phyloP scores from a whole-genome alignment of 2,888 invertebrate genomes.

The Meandrusa payeni region DNA sequence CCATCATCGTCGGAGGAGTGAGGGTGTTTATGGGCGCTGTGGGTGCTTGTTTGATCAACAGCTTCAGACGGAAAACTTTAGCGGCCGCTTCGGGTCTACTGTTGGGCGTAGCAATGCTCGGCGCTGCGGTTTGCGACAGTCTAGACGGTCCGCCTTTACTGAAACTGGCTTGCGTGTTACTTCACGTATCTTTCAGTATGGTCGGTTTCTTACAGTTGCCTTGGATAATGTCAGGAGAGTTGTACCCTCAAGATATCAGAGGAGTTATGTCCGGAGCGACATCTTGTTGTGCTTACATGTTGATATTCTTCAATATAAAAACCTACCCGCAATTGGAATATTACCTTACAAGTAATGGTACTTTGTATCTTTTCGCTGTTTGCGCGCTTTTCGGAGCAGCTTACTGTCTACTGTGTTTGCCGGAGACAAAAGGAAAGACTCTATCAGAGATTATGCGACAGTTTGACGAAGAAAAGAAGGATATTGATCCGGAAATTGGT shows the following conservation, averaged over 20 bases:
- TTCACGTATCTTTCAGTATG: constrained; percentile 87
- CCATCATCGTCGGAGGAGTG: constrained; percentile 85
- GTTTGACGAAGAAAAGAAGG: constrained; percentile 74
- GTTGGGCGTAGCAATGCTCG: constrained; percentile 83
- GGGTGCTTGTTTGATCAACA: constrained; percentile 84
- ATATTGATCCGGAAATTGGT: constrained; percentile 57
- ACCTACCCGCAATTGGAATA: constrained; percentile 83
- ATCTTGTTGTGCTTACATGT: constrained; percentile 84
- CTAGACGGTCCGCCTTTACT: constrained; percentile 74
- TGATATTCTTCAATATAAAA: constrained; percentile 86
- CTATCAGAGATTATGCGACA: constrained; percentile 84
- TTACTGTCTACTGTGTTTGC: constrained; percentile 82
- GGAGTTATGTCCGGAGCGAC: constrained; percentile 86
- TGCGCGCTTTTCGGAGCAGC: constrained; percentile 82
- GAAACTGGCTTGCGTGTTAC: constrained; percentile 81
- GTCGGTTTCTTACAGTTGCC: constrained; percentile 87
- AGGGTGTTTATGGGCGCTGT: constrained; percentile 84
- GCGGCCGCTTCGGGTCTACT: constrained; percentile 84
- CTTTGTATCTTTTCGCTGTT: constrained; percentile 82
- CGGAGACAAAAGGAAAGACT: constrained; percentile 86
- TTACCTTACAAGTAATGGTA: constrained; percentile 81
- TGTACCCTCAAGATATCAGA: constrained; percentile 85
- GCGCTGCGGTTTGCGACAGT: constrained; percentile 81
- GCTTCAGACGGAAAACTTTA: constrained; percentile 82
- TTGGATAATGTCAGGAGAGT: constrained; percentile 88